phyloP scores from a whole-genome alignment of 2,888 invertebrate genomes.

The Eueremaeus valkanovi region DNA sequence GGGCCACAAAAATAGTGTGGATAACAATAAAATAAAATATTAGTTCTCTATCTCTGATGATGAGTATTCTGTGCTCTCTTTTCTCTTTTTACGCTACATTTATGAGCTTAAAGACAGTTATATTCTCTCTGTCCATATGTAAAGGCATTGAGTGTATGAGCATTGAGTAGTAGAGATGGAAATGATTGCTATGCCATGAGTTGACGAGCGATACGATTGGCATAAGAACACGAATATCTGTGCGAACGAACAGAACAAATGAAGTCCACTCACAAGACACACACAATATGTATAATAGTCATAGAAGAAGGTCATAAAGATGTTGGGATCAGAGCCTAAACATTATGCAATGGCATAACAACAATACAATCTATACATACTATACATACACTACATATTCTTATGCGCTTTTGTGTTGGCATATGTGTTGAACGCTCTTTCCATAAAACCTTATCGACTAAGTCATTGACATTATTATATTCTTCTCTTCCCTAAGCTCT shows the following conservation, averaged over 20 bases:
- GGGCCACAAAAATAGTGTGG: background rate
- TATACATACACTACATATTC: background rate
- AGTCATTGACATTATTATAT: slow-evolving; percentile 27
- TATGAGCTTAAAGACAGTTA: slow-evolving; percentile 3
- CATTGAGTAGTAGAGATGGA: background rate
- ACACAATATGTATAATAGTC: background rate
- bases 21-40: background rate
- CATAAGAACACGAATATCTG: background rate
- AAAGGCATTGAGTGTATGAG: background rate
- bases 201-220: background rate
- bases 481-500: slow-evolving; percentile 9
- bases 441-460: slow-evolving; percentile 25
- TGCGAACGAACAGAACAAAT: background rate
- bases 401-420: background rate
- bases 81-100: slow-evolving; percentile 17
- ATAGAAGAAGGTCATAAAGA: background rate
- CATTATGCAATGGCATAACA: background rate
- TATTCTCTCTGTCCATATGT: too few relatives aligned
- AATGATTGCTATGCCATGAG: background rate
- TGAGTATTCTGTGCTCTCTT: slow-evolving; percentile 2
- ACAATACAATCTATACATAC: background rate
- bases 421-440: background rate
- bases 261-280: background rate
- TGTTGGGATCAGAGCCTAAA: background rate
- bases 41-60: background rate